These are phyloP conservation scores for Molothrus ater DNA, from an alignment of 2,797 vertebrate genomes.

Conservation along the genomic window DNA sequence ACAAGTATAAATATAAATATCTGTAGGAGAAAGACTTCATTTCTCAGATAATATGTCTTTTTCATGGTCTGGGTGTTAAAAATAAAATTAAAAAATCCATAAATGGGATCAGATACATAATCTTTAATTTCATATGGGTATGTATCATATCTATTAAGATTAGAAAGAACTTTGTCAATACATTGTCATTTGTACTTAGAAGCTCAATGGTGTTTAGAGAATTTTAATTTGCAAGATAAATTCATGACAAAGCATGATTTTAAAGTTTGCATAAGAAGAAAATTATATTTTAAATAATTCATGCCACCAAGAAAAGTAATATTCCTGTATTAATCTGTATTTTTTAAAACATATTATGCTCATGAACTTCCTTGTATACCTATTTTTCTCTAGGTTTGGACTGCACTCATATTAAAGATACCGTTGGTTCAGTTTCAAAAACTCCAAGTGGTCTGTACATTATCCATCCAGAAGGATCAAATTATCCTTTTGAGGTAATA, in stretches of 20 bases:
- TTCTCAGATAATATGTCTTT: neutral
- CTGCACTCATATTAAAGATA: conserved; percentile 91
- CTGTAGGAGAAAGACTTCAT: neutral
- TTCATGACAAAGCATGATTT: neutral
- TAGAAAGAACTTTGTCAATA: neutral
- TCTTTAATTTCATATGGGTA: neutral
- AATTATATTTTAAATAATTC: neutral
- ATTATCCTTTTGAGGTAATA: conserved; percentile 89
- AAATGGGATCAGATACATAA: neutral
- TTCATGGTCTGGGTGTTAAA: neutral
- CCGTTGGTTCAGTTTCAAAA: conserved; percentile 84
- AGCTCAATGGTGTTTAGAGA: neutral
- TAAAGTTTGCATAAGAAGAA: neutral
- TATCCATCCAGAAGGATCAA: conserved; percentile 87
- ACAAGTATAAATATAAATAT: neutral
- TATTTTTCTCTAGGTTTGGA: conserved; percentile 80
- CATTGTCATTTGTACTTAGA: neutral
- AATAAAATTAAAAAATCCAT: neutral
- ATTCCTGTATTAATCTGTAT: neutral
- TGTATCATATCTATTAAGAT: neutral
- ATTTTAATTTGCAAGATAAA: neutral
- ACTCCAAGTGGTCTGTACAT: conserved; percentile 93
- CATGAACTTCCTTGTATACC: neutral
- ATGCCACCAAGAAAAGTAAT: neutral
- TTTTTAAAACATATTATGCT: neutral